Evolutionary conservation across 1,140 invertebrate genomes (phyloP), one percentile per base, ranked within the genome.

Genomic region (Rhyacophila brunnea): DNA sequence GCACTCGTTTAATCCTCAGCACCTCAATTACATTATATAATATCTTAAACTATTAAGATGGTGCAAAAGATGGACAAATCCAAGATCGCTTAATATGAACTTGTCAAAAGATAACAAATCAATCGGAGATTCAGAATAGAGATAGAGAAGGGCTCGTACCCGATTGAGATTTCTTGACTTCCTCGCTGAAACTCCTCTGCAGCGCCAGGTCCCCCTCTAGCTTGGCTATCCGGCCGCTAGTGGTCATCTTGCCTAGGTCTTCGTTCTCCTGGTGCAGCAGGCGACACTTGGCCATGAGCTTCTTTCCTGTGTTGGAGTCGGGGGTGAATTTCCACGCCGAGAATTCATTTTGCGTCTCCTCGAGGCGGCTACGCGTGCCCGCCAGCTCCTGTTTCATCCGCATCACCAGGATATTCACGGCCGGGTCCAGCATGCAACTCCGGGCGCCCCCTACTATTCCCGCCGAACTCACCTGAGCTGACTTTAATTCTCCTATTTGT

Each of bases 241-340:
- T 91, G 42, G 96, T 96, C 83, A 96, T 92, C 72, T 94, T 91
- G 14, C 96, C 96, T 10, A 99, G 79, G 72, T 98, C 96, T 77
- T 98, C 96, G 78, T 99, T 99, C 77, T 99, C 96, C 62, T 97
- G 94, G 71, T 98, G 91, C n/a, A 99, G 79, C 61, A 96, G 80
- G 58, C 94, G 84, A 71, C 96, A 98, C 75, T 97, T 98, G 4
- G 95, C 93, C 95, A 99, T 98, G 55, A 99, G 80, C 61, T 95
- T 87, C 79, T 98, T 98, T 14, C 96, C 96, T 34, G 95, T 98
- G 81, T 97, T 94, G 60, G 93, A 97, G 78, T 99, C 96, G 23
- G 96, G 93, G 14, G 95, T 98, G 72, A 99, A 99, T 78, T 98
- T 99, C 96, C 96, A 99, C 1, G 96, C 96, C 58, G 91, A 92